These are phyloP conservation scores for Mus spretus DNA, from an alignment of 2,797 vertebrate genomes.

Conservation along the genomic window DNA sequence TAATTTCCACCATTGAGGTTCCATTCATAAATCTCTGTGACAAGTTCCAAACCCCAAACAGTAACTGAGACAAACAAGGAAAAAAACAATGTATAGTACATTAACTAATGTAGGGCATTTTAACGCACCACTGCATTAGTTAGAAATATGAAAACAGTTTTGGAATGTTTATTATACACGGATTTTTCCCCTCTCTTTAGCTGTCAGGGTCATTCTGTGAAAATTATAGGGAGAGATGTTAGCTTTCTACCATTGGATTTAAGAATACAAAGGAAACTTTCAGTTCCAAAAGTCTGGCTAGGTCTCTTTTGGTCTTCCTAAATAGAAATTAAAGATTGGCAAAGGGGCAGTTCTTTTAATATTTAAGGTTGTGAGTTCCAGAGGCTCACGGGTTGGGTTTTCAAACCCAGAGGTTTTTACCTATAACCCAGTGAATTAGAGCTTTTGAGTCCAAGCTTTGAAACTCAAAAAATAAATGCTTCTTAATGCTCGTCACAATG, in stretches of 20 bases:
- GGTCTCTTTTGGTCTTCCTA: neutral
- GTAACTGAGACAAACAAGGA: conserved; percentile 59
- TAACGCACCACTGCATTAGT: conserved; percentile 32
- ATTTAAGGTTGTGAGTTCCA: neutral
- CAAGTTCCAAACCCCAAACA: conserved; percentile 66
- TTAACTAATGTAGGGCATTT: neutral
- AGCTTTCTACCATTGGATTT: neutral
- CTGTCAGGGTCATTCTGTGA: conserved; percentile 33
- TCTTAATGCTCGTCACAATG: neutral
- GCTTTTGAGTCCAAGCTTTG: neutral
- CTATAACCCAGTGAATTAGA: neutral
- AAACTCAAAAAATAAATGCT: neutral
- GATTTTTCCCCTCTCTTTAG: conserved; percentile 6
- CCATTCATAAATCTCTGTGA: conserved; percentile 74
- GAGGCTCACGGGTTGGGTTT: neutral
- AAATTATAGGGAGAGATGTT: conserved; percentile 3
- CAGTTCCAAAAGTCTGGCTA: neutral
- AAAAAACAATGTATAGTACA: conserved; percentile 19
- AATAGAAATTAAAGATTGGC: neutral
- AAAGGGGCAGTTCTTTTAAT: neutral
- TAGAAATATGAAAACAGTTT: neutral
- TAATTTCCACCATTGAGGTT: conserved; percentile 74
- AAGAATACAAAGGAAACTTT: neutral
- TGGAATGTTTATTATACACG: conserved; percentile 1
- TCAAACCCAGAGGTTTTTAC: neutral